A percentile compares a stretch with the other conserved stretches of the same genome.
phyloP scores from a whole-genome alignment of 2,888 invertebrate species.

The Caenorhabditis afra region DNA sequence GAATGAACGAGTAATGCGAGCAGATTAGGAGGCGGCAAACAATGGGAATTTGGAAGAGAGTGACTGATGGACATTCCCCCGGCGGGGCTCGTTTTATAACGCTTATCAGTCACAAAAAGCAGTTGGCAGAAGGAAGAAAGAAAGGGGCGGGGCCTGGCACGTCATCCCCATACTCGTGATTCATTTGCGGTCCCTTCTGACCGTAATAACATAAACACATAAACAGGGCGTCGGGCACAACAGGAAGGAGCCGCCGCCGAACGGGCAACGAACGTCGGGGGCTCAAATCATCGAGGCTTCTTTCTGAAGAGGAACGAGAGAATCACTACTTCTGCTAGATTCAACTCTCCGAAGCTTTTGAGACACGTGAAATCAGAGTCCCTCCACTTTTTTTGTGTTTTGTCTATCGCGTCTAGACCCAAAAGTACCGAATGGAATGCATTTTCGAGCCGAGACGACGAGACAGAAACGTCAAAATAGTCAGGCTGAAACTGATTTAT shows the following conservation, averaged over 20 bases:
- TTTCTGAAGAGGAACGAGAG: too few species aligned
- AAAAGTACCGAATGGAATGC: too few species aligned
- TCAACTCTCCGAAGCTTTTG: too few species aligned
- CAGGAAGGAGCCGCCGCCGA: conserved; percentile 26
- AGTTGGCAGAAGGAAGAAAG: conserved; percentile 23
- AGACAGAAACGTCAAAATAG: background rate
- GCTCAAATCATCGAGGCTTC: too few species aligned
- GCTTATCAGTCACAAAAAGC: conserved; percentile 54
- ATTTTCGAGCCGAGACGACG: too few species aligned
- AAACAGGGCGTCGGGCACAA: conserved; percentile 16
- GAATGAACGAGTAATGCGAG: conserved; percentile 7
- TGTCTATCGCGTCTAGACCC: too few species aligned
- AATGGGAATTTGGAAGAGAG: conserved; percentile 27
- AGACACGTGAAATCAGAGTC: too few species aligned
- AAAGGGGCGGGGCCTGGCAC: conserved; percentile 37
- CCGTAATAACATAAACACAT: conserved; percentile 18
- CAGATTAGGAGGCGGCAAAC: conserved; percentile 27
- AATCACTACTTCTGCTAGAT: too few species aligned
- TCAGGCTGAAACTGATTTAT: conserved; percentile 1
- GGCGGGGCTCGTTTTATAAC: conserved; percentile 36
- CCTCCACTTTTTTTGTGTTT: too few species aligned
- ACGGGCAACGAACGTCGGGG: too few species aligned
- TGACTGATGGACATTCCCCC: conserved; percentile 39
- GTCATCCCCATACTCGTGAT: conserved; percentile 47
- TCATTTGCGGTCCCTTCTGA: conserved; percentile 31